Evolutionary conservation across 2,888 invertebrate species (phyloP), one percentile per base, ranked within the genome.

Genomic region (Lysandra coridon): DNA sequence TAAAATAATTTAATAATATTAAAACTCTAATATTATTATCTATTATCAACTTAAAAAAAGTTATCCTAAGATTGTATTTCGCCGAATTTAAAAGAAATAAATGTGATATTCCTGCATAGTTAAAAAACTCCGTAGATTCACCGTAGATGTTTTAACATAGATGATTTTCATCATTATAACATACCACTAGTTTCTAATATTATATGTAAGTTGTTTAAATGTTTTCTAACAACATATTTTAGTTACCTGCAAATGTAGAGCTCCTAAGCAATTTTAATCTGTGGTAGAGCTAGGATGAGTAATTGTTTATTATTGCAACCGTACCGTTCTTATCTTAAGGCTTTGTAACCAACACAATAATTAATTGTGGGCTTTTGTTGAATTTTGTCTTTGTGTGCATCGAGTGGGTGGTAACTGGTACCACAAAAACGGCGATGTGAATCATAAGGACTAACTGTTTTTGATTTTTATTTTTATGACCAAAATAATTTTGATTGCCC

Each of bases 401-500:
- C 17, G 80, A 73, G 83, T 81, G 81, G 83, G 81, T 80, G 80
- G 78, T 78, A 23, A 17, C 49, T 80, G 81, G 78, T 78, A 12
- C 44, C 33, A 81, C 82, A 78, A 78, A 81, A 80, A 83, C 80
- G 83, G 82, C 80, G 78, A 81, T 17, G 76, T 76, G 76, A 76
- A 53, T 76, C 76, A 76, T 57, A 76, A 57, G 76, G 76, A 57
- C 76, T 76, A 33, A 76, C 76, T 33, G 76, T 76, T 75, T 75
- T 75, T 75, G 49, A 75, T 75, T 75, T 75, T 75, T 75, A 49
- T 75, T 75, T 75, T 75, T 53, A 53, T 33, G 49, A 30, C 75
- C 75, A 75, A 49, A 75, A 76, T 14, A 4, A 57, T 57, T 53
- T 23, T 57, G 76, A 76, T 76, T 57, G 33, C 33, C 49, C 23